Percentiles rank a stretch among this genome's conserved stretches.
Conservation (phyloP, 1,140 invertebrate genomes). For the Stenopsyche tienmushanensis region DNA sequence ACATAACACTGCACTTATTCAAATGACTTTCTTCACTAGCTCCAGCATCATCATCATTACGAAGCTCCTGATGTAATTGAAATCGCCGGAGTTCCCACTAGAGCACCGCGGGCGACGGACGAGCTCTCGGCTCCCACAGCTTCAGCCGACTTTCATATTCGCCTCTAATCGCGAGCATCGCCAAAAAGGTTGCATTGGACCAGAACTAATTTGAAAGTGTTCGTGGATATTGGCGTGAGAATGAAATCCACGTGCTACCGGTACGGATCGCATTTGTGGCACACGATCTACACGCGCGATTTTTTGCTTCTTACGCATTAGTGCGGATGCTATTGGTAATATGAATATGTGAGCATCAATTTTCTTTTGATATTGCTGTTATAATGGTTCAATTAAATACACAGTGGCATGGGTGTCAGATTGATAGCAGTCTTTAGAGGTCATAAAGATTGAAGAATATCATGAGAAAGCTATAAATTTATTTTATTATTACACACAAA, state of each 20-base stretch:
- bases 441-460: too few relatives aligned
- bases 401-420: too few relatives aligned
- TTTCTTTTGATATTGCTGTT: too few relatives aligned
- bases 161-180: not conserved
- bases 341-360: too few relatives aligned
- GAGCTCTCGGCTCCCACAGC: not conserved
- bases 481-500: too few relatives aligned
- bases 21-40: not conserved
- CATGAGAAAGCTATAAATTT: too few relatives aligned
- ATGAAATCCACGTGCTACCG: not conserved
- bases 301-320: too few relatives aligned
- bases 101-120: not conserved
- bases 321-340: too few relatives aligned
- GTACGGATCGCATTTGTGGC: not conserved
- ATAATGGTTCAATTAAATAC: too few relatives aligned
- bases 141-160: not conserved
- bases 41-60: not conserved
- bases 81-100: not conserved
- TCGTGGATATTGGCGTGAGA: not conserved
- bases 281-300: too few relatives aligned
- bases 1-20: slow-evolving; percentile 14
- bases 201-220: not conserved
- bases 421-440: too few relatives aligned
- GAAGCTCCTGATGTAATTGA: slow-evolving; percentile 11
- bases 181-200: not conserved